Base-by-base conservation (phyloP, 2,113 vertebrate species). In the Bujurquina vittata region DNA sequence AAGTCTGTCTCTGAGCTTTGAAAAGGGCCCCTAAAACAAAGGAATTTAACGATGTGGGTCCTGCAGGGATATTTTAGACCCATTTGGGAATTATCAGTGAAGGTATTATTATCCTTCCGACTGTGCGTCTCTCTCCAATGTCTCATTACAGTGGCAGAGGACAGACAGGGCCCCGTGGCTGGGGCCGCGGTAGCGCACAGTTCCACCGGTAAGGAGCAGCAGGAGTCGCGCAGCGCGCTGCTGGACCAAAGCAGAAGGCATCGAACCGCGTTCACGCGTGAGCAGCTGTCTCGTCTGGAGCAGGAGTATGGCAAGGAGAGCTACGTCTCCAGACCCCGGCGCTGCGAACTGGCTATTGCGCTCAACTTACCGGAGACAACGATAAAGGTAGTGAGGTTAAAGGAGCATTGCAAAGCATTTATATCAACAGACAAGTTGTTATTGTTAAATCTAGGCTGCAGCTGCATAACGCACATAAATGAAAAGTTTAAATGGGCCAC, bases 221-320 rank as follows among this genome's bases (percentile, higher is more conserved):
- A 85, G 69, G 94, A 92, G 20, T 26, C 92, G 22, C 89, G 88
- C 75, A 84, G 88, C 84, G 29, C 82, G 17, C 46, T 91, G 18
- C 73, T 93, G 2, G 95, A 96, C 72, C 92, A 92, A 4, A 94
- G 92, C 61, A 90, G 95, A 43, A 83, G 95, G 12, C 94, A 95
- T 35, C 91, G 95, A 26, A 94, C 93, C 0, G 94, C 93, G 12
- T 96, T 94, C 67, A 93, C 89, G 4, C 89, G 92, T 10, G 92
- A 94, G 77, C 90, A 95, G 84, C 90, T 96, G 77, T 73, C 87
- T 59, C 88, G 91, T 2, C 83, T 95, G 22, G 94, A 95, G 84
- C 90, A 95, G 84, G 81, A 96, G 80, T 93, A 96, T 67, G 77
- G 88, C 58, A 92, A 87, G 67, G 93, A 95, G 89, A 95, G 92